These are phyloP conservation scores for Magallana angulata DNA, from an alignment of 1,140 invertebrate species.

Conservation along the genomic window DNA sequence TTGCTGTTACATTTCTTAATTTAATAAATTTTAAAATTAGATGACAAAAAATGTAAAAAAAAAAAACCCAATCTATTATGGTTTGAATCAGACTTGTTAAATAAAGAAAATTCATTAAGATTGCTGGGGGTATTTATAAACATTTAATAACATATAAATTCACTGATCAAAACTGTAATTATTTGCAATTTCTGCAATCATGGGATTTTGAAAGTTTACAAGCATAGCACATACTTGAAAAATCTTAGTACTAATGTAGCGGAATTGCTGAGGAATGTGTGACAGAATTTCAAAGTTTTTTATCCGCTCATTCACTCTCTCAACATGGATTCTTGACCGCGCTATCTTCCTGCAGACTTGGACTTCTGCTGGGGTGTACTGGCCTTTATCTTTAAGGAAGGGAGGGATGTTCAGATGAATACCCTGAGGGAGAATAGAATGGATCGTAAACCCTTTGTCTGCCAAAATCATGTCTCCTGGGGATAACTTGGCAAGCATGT, in stretches of 20 bases:
- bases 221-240: slow-evolving; percentile 29
- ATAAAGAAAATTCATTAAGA: too few relatives aligned
- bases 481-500: slow-evolving; percentile 6
- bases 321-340: neutral
- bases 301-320: too few relatives aligned
- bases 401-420: neutral
- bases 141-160: neutral
- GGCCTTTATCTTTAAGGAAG: slow-evolving; percentile 6
- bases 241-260: slow-evolving; percentile 16
- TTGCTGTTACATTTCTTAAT: too few relatives aligned
- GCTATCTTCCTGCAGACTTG: neutral
- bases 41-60: too few relatives aligned
- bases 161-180: neutral
- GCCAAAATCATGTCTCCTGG: slow-evolving; percentile 45
- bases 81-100: too few relatives aligned
- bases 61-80: too few relatives aligned
- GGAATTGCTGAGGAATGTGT: slow-evolving; percentile 30
- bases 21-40: too few relatives aligned
- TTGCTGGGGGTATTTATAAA: too few relatives aligned
- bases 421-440: neutral
- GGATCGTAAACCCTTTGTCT: slow-evolving; percentile 39
- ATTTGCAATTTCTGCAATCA: neutral
- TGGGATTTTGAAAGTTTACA: slow-evolving; percentile 8
- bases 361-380: neutral
- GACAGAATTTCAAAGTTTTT: neutral